Base-by-base conservation (phyloP, 2,888 invertebrate species). In the Lutraria lutraria region DNA sequence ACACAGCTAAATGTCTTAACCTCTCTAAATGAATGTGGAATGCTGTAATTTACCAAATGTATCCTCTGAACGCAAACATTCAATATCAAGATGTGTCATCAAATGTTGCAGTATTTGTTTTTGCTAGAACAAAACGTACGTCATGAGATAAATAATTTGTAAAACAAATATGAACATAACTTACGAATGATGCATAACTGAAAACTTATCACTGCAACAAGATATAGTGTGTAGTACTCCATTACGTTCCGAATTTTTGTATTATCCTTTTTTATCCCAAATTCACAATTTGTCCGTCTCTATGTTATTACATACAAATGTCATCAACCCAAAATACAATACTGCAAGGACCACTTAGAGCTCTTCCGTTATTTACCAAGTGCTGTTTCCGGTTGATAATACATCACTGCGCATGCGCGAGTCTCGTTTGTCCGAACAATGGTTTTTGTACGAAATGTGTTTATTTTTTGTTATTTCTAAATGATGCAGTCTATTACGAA, bases 281-380 rank as follows among this genome's bases (percentile, higher is more conserved):
- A 19, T 25, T 68, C 63, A 68, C 63, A 68, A 68, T 25, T 25
- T 68, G 63, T 25, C 63, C 12, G 21, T 68, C 63, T 68, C 12
- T n/a, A 25, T 68, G n/a, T 68, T 25, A 68, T 68, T 68, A 25
- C 63, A 25, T 68, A 68, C n/a, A 60, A 68, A 8, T 68, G 25
- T 25, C 63, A 25, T n/a, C 34, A 31, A 12, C 34, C n/a, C 13
- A 16, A 76, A 76, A 84, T 29, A 84, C 76, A 76, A 84, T 53
- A 60, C 15, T 85, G 80, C 60, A 79, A 25, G 79, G 54, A 85
- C 56, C n/a, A 34, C 53, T 72, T 72, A 76, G 76, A 80, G 79
- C 80, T 31, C 60, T 85, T 85, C 85, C 85, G 72, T 19, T n/a
- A 3, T 19, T 16, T 10, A n/a, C 21, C 34, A 85, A 85, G 85